Evolutionary conservation across 64 coral and sea anemone species (phyloP).

Genomic region (Hydrozoanthus tunicans): DNA sequence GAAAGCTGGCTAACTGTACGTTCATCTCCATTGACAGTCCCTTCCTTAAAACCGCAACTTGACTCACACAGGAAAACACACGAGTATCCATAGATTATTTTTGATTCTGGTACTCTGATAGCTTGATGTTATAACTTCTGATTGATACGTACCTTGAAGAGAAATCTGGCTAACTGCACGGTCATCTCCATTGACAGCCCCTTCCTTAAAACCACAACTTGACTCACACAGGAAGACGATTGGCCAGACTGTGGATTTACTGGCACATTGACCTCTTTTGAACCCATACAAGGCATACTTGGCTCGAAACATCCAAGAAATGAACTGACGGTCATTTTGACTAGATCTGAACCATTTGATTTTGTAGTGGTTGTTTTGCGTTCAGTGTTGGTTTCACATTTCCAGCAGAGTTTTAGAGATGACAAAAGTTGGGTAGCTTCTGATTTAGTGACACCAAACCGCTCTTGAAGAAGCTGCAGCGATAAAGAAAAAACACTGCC

Average conservation of each 20-base stretch:
- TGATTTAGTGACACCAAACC: conserved; percentile 68
- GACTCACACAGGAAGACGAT: neutral
- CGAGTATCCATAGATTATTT: neutral
- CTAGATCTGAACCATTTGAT: neutral
- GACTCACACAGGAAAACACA: neutral
- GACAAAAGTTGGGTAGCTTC: conserved; percentile 72
- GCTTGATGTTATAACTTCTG: neutral
- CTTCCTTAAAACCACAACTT: conserved; percentile 7
- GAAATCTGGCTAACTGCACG: conserved; percentile 13
- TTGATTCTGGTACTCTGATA: neutral
- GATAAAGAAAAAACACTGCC: neutral
- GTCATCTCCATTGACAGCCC: conserved; percentile 40
- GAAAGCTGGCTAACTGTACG: conserved; percentile 18
- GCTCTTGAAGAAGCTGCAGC: conserved; percentile 6
- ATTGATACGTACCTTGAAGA: conserved; percentile 28
- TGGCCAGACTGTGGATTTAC: neutral
- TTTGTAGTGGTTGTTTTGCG: neutral
- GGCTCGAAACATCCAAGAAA: conserved; percentile 57
- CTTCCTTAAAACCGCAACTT: neutral
- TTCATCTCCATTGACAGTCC: conserved; percentile 39
- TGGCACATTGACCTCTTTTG: neutral
- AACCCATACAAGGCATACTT: no score
- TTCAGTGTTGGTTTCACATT: conserved; percentile 2
- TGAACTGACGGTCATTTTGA: conserved; percentile 43
- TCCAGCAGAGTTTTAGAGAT: conserved; percentile 41